These are phyloP conservation scores for Rhyacophila brunnea DNA, from an alignment of 1,140 invertebrate species.

Conservation along the genomic window DNA sequence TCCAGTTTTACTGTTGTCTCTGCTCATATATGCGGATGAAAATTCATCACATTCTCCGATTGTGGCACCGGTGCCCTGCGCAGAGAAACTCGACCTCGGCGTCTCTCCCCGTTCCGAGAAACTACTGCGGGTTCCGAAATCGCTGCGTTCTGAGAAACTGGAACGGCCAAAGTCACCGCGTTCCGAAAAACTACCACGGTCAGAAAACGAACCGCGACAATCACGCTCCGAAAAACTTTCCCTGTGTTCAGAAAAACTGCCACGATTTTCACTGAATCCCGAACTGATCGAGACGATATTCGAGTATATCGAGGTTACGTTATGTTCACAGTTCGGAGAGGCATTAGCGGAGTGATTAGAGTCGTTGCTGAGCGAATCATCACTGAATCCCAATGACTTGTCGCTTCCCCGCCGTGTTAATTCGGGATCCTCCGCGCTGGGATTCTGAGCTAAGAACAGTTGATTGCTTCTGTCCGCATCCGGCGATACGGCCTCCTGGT, in stretches of 20 bases:
- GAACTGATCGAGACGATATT: constrained; percentile 53
- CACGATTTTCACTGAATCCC: constrained; percentile 51
- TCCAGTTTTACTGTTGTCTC: constrained; percentile 40
- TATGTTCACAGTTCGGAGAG: constrained; percentile 53
- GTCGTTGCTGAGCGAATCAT: constrained; percentile 66
- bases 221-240: constrained; percentile 46
- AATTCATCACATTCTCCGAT: constrained; percentile 50
- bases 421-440: constrained; percentile 38
- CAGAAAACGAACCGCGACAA: constrained; percentile 42
- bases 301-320: constrained; percentile 51
- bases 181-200: constrained; percentile 51
- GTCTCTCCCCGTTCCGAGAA: constrained; percentile 52
- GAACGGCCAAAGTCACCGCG: constrained; percentile 47
- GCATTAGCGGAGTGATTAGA: constrained; percentile 49
- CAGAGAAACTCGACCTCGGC: constrained; percentile 50
- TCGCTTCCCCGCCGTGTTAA: constrained; percentile 55
- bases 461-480: constrained; percentile 41
- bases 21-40: constrained; percentile 42
- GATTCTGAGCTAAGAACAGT: constrained; percentile 37
- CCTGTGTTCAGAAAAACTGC: constrained; percentile 50
- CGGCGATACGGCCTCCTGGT: constrained; percentile 19
- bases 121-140: constrained; percentile 44
- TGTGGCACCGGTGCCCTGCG: constrained; percentile 40
- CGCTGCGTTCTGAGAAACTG: constrained; percentile 48
- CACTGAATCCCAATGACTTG: constrained; percentile 65